Evolutionary conservation across 2,113 vertebrate genomes (phyloP), one percentile per base, ranked within the genome.

Genomic region (Melanocharis versteri): DNA sequence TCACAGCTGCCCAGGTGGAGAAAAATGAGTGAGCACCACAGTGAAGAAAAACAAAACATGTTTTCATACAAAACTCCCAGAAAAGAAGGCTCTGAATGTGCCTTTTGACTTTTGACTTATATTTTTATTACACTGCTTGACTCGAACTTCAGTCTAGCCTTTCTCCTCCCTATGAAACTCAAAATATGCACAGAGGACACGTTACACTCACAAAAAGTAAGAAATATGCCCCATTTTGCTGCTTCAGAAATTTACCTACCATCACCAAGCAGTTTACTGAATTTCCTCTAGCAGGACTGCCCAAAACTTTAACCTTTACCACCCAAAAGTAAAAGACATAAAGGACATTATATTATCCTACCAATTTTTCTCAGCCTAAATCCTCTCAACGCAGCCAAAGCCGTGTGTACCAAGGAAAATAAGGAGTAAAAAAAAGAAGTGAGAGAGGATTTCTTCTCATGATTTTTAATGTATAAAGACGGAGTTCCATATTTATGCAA

Each of bases 151-250:
- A 54, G 48, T 42, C 23, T 64, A 62, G 30, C 22, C 16, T 51
- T 88, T 76, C 33, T 54, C 5, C 26, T 69, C 57, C 31, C 44
- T 17, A 7, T 18, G 7, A 65, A 83, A 69, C 28, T 42, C 54
- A 57, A 65, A 76, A 83, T 12, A 69, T 4, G 33, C 22, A 72
- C 15, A 69, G 28, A 85, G 23, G 26, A 56, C 8, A 47, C 0
- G 2, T 0, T 13, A 7, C 7, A 23, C 22, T 37, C 39, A 33
- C 6, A 64, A 23, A 45, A 22, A 24, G 1, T 1, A 15, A 60
- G n/a, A 82, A 90, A 60, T 24, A 28, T 4, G 11, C 9, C 5
- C 2, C 27, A 64, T 62, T 80, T 58, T 70, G 12, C 10, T 65
- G 13, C 24, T 92, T 65, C 51, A 73, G 42, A 65, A 88, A 72